Evolutionary conservation across 30 jellyfish, hydroid and myxozoan genomes (phyloP).

Genomic region (Aurelia aurita): DNA sequence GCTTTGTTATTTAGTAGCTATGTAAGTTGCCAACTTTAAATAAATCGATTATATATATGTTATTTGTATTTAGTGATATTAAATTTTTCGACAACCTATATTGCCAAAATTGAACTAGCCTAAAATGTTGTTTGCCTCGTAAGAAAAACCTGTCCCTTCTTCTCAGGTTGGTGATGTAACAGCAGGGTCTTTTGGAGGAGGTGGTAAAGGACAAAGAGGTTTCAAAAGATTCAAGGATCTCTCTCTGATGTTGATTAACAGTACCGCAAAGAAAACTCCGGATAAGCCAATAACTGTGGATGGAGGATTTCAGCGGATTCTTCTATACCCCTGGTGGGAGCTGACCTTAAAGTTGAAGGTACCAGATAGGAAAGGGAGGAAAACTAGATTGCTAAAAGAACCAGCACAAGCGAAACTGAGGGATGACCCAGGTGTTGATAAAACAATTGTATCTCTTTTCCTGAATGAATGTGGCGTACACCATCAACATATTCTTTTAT

Average conservation of each 20-base stretch:
- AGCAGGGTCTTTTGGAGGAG: slow-evolving; percentile 22
- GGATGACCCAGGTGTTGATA: slow-evolving; percentile 25
- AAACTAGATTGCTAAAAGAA: background rate
- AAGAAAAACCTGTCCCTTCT: too few species aligned
- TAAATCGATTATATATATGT: too few species aligned
- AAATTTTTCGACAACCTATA: too few species aligned
- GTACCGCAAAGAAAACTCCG: background rate
- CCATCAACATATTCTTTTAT: slow-evolving; percentile 3
- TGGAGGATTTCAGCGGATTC: slow-evolving; percentile 15
- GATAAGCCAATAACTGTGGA: background rate
- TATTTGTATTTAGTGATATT: too few species aligned
- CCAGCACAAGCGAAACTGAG: slow-evolving; percentile 4
- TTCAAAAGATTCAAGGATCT: slow-evolving; percentile 20
- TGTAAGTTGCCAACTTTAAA: too few species aligned
- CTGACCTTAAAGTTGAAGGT: background rate
- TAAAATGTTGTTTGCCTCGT: too few species aligned
- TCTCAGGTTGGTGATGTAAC: slow-evolving; percentile 25
- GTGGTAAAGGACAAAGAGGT: background rate
- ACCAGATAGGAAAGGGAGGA: background rate
- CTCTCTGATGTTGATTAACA: background rate
- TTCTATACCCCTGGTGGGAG: slow-evolving; percentile 46
- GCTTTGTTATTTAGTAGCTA: too few species aligned
- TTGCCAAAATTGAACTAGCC: too few species aligned
- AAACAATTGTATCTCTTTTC: background rate
- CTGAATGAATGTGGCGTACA: slow-evolving; percentile 25